These are phyloP conservation scores for Heterotis niloticus DNA, from an alignment of 2,113 vertebrate species.

Conservation along the genomic window DNA sequence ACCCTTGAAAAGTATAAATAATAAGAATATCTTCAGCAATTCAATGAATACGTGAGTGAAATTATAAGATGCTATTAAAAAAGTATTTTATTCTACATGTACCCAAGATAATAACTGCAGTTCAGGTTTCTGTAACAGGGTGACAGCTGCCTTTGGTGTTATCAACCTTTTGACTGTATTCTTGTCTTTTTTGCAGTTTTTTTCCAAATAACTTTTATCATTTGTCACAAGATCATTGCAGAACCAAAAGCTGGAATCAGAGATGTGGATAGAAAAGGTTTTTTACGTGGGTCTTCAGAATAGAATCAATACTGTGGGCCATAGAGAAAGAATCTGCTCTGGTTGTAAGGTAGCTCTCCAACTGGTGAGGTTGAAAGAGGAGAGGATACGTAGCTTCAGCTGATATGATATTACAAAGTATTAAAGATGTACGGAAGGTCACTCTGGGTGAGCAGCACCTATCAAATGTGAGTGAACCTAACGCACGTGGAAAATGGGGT, in stretches of 20 bases:
- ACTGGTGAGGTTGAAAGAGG: conserved; percentile 1
- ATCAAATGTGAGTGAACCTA: conserved; percentile 32
- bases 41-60: too few species aligned
- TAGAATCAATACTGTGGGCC: conserved; percentile 3
- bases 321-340: neutral
- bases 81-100: too few species aligned
- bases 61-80: too few species aligned
- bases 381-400: conserved; percentile 24
- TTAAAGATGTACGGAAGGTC: conserved; percentile 51
- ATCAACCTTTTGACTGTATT: too few species aligned
- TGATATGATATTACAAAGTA: conserved; percentile 62
- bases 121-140: too few species aligned
- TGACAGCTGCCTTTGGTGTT: neutral
- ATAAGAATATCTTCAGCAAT: too few species aligned
- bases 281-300: neutral
- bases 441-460: conserved; percentile 29
- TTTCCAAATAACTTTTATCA: neutral
- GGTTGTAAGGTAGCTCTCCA: neutral
- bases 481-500: conserved; percentile 20
- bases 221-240: neutral
- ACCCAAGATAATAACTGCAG: too few species aligned
- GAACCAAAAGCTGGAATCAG: neutral
- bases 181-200: too few species aligned
- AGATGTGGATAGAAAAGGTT: neutral
- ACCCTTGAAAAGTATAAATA: too few species aligned